phyloP scores from a whole-genome alignment of 2,797 vertebrate genomes.

The Crypturellus tataupa region DNA sequence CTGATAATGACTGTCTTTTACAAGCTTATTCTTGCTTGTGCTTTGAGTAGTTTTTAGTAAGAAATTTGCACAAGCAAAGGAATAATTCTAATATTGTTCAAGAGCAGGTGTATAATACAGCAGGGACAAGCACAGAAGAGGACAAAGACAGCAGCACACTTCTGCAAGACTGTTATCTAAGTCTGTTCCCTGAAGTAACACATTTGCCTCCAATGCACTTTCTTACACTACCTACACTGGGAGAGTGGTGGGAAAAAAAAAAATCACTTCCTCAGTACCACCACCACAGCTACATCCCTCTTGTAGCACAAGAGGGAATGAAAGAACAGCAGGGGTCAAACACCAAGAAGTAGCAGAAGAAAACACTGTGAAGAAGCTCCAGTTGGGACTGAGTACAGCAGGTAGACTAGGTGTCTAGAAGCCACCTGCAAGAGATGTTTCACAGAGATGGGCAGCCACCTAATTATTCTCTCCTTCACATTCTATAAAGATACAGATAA shows the following conservation, averaged over 20 bases:
- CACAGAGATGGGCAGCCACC: not conserved
- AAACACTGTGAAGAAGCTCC: conserved; percentile 34
- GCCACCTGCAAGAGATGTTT: not conserved
- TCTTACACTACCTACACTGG: not conserved
- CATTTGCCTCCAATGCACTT: not conserved
- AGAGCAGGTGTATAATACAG: not conserved
- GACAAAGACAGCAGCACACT: not conserved
- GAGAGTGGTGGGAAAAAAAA: too few species aligned
- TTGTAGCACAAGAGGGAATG: not conserved
- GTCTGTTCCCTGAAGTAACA: not conserved
- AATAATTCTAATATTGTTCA: not conserved
- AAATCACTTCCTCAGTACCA: not conserved
- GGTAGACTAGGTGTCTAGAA: not conserved
- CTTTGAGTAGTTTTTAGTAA: not conserved
- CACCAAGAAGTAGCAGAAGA: conserved; percentile 12
- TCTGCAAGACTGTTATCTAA: not conserved
- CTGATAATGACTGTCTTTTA: not conserved
- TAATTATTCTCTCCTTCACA: not conserved
- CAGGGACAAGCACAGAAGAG: not conserved
- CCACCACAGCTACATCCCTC: not conserved
- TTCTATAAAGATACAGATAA: not conserved
- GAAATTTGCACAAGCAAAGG: too few species aligned
- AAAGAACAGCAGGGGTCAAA: conserved; percentile 16
- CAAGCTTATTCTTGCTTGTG: not conserved
- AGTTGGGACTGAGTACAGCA: conserved; percentile 22